Conservation (phyloP, 2,888 invertebrate genomes). For the Andrena hattorfiana region DNA sequence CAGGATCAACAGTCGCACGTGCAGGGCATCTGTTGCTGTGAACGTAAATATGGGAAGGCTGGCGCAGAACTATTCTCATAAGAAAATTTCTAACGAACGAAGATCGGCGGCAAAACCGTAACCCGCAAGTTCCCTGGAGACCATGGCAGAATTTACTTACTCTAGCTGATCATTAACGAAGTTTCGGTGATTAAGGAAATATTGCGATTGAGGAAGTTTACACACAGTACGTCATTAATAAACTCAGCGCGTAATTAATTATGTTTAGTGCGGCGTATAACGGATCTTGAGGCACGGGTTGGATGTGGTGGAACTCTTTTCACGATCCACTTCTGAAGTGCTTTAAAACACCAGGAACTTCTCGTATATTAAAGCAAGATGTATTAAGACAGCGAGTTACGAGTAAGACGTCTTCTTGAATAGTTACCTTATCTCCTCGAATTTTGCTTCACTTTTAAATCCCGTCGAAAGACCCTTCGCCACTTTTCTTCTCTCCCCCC, state of each 20-base stretch:
- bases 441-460: conserved; percentile 56
- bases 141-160: conserved; percentile 15
- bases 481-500: conserved; percentile 5
- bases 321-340: conserved; percentile 24
- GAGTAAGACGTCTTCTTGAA: conserved; percentile 3
- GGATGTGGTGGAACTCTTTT: conserved; percentile 44
- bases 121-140: not conserved
- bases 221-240: conserved; percentile 55
- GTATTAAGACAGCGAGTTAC: conserved; percentile 59
- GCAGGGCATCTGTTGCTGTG: not conserved
- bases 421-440: conserved; percentile 58
- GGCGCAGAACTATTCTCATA: conserved; percentile 7
- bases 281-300: not conserved
- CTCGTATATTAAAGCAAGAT: conserved; percentile 34
- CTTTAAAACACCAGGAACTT: conserved; percentile 23
- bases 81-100: conserved; percentile 44
- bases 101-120: conserved; percentile 6
- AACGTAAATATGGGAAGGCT: not conserved
- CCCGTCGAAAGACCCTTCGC: conserved; percentile 42
- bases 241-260: conserved; percentile 60
- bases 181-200: conserved; percentile 50
- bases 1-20: not conserved
- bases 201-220: conserved; percentile 53
- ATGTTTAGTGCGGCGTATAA: conserved; percentile 36
- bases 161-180: conserved; percentile 36